Percentiles rank a stretch among this genome's conserved stretches.
These are phyloP conservation scores for Melanotaenia trifasciata DNA, from an alignment of 2,797 vertebrate species.

Conservation along the genomic window DNA sequence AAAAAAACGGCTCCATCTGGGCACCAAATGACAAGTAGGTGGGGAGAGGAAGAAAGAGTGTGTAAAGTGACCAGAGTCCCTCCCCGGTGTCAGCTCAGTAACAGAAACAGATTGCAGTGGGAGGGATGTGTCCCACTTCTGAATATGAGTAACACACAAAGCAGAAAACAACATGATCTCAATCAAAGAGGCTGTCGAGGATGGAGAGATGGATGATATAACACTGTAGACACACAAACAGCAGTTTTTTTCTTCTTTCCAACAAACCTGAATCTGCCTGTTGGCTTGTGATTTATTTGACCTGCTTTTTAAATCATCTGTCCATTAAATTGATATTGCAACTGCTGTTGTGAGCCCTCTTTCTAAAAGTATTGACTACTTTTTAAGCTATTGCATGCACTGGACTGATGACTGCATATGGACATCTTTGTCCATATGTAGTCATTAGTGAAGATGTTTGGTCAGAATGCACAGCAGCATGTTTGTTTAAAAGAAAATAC, in stretches of 20 bases:
- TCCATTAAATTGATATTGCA: slow-evolving; percentile 6
- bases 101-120: slow-evolving; percentile 79
- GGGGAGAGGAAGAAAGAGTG: slow-evolving; percentile 34
- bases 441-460: too few species aligned
- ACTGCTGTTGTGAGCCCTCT: not conserved
- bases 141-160: slow-evolving; percentile 72
- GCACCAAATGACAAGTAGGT: slow-evolving; percentile 60
- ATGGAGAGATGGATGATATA: slow-evolving; percentile 27
- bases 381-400: too few species aligned
- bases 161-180: slow-evolving; percentile 72
- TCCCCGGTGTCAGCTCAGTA: slow-evolving; percentile 64
- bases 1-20: slow-evolving; percentile 69
- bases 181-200: slow-evolving; percentile 55
- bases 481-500: not conserved
- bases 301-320: not conserved
- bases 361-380: not conserved
- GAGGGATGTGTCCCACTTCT: slow-evolving; percentile 76
- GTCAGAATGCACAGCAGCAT: not conserved
- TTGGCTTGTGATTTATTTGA: slow-evolving; percentile 16
- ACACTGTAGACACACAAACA: slow-evolving; percentile 10
- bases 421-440: too few species aligned
- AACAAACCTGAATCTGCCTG: slow-evolving; percentile 12
- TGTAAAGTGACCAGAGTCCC: slow-evolving; percentile 55
- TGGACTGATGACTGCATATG: too few species aligned
- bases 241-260: slow-evolving; percentile 1